Evolutionary conservation across 1,140 invertebrate species (phyloP), one percentile per base, ranked within the genome.

Genomic region (Diachasma alloeum): DNA sequence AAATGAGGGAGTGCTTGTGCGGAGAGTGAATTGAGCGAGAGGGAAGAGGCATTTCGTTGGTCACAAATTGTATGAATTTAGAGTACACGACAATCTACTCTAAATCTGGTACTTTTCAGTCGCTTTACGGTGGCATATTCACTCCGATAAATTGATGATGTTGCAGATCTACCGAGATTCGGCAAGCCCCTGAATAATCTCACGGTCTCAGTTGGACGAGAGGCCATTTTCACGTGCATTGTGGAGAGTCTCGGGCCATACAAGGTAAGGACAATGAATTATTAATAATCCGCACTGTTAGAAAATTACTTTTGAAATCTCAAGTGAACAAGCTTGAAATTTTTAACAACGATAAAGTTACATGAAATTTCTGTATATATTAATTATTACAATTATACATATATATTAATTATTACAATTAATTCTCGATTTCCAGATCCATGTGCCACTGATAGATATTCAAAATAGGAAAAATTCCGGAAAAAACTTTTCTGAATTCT

Each of bases 111-210:
- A 15, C 6, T 53, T 36, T 75, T 75, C 5, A 11, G 36, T 69
- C 36, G 36, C 31, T 31, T 69, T 39, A 39, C n/a, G 37, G 9
- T 39, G 37, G 44, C 11, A 46, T 46, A 69, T 42, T 39, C 67
- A 19, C 31, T 19, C 15, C 4, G 15, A 46, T 44, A 70, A 56
- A 72, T 72, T 75, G 9, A n/a, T 44, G 36, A 59, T 67, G 81
- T 91, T 91, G 70, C 87, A 90, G 91, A 92, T 87, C 89, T 91
- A 86, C 95, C 95, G 72, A 93, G 93, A 84, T 96, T 96, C 86
- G 94, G 93, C 84, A 93, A 94, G 81, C 94, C 93, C 81, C 92
- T 96, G 82, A 93, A 92, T 86, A 96, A 96, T 88, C 91, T 95
- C 79, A 96, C 95, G 44, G 91, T 95, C 56, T 93, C 94, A 37